A percentile compares a stretch with the other conserved stretches of the same genome.
Conservation (phyloP, 2,888 invertebrate genomes). For the Drosophila emarginata region DNA sequence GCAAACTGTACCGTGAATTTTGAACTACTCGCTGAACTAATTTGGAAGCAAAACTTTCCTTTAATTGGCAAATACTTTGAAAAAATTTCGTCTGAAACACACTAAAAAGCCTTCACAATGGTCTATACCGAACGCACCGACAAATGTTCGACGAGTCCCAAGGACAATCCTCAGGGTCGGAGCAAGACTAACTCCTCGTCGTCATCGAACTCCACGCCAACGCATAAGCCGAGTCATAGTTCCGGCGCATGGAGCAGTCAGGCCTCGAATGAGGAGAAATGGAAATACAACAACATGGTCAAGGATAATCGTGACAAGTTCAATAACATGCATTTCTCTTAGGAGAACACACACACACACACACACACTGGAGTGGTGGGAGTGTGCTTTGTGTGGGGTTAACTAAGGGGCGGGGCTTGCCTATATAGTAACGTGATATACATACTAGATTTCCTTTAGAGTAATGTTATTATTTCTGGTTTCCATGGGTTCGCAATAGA, state of each 20-base stretch:
- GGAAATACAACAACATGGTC: conserved; percentile 82
- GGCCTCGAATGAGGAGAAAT: conserved; percentile 75
- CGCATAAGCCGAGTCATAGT: conserved; percentile 29
- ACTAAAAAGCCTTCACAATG: conserved; percentile 60
- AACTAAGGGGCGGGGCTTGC: conserved; percentile 2
- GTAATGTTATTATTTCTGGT: conserved; percentile 23
- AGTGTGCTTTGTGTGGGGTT: neutral
- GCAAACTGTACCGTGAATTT: conserved; percentile 82
- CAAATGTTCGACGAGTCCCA: conserved; percentile 66
- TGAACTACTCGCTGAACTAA: conserved; percentile 35
- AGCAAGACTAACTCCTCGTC: conserved; percentile 16
- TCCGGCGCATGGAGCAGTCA: conserved; percentile 63
- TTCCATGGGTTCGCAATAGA: conserved; percentile 23
- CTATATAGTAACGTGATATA: conserved; percentile 2
- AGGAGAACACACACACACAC: conserved; percentile 23
- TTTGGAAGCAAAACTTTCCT: conserved; percentile 40
- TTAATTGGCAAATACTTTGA: conserved; percentile 33
- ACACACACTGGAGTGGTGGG: neutral
- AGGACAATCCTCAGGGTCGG: conserved; percentile 41
- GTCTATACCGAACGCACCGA: conserved; percentile 81
- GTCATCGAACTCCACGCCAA: neutral
- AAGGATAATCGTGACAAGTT: conserved; percentile 79
- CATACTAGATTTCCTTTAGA: conserved; percentile 4
- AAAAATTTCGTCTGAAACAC: conserved; percentile 5
- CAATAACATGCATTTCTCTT: conserved; percentile 81